Conservation (phyloP, 2,113 vertebrate species). For the Percina caprodes region DNA sequence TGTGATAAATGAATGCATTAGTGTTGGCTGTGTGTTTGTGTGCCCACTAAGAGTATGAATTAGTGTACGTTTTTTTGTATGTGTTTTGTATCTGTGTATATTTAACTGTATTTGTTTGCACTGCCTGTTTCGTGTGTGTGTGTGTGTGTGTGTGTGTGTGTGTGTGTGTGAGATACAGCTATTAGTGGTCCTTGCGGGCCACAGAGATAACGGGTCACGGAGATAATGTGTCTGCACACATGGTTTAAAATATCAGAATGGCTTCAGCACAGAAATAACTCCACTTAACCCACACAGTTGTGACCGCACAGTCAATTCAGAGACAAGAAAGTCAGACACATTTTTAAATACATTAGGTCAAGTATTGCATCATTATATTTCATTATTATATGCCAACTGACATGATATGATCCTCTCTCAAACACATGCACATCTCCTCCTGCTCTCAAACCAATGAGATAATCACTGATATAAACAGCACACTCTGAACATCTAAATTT, state of each 20-base stretch:
- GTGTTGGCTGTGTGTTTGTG: neutral
- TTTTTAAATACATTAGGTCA: constrained; percentile 1
- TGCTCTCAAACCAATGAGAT: constrained; percentile 2
- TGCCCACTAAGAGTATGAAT: neutral
- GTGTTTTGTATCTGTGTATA: neutral
- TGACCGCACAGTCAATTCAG: constrained; percentile 5
- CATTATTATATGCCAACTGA: neutral
- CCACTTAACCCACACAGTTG: constrained; percentile 4
- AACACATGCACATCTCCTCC: neutral
- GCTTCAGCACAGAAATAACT: constrained; percentile 1
- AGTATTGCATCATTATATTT: neutral
- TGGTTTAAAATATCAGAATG: constrained; percentile 39
- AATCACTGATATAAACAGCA: neutral
- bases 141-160: neutral
- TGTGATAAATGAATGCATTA: neutral
- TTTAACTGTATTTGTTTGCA: neutral
- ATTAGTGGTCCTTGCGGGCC: constrained; percentile 27
- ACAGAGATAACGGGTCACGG: constrained; percentile 17
- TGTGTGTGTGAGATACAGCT: constrained; percentile 15
- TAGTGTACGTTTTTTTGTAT: neutral
- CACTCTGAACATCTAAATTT: neutral
- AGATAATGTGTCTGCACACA: neutral
- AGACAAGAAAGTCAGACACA: neutral
- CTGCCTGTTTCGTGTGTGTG: too few species aligned
- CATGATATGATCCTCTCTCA: neutral